phyloP scores from a whole-genome alignment of 2,113 vertebrate species.

The Apodemus sylvaticus region DNA sequence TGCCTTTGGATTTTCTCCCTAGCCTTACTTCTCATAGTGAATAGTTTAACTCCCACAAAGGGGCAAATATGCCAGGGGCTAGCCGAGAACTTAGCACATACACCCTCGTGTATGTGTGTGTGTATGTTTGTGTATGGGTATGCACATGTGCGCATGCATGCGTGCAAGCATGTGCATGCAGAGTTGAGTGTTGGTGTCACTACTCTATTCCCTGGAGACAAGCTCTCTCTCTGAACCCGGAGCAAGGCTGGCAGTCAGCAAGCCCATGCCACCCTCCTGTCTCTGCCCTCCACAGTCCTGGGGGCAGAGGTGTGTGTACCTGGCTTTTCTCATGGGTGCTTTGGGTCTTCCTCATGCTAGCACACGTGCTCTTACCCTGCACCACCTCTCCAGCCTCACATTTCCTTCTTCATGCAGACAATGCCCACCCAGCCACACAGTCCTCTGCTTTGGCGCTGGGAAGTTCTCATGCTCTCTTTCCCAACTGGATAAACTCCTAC shows the following conservation, averaged over 20 bases:
- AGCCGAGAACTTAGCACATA: background rate
- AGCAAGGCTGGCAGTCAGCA: background rate
- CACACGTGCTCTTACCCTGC: background rate
- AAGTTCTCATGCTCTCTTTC: background rate
- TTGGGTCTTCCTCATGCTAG: background rate
- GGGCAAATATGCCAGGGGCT: background rate
- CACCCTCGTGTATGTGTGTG: background rate
- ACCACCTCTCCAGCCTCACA: background rate
- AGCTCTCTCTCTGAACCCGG: background rate
- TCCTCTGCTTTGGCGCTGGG: background rate
- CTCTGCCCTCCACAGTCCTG: background rate
- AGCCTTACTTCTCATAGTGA: background rate
- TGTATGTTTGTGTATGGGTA: background rate
- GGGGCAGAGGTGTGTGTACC: background rate
- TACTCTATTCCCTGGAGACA: background rate
- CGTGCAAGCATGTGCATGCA: background rate
- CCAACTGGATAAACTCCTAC: background rate
- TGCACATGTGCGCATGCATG: too few relatives aligned
- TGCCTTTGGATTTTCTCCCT: background rate
- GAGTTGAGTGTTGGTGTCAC: background rate
- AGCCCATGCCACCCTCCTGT: background rate
- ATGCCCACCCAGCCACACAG: background rate
- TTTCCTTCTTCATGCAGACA: background rate
- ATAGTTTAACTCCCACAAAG: background rate
- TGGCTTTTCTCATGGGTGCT: background rate